Conservation (phyloP, 2,797 vertebrate species). For the Muraenolepis orangiensis region DNA sequence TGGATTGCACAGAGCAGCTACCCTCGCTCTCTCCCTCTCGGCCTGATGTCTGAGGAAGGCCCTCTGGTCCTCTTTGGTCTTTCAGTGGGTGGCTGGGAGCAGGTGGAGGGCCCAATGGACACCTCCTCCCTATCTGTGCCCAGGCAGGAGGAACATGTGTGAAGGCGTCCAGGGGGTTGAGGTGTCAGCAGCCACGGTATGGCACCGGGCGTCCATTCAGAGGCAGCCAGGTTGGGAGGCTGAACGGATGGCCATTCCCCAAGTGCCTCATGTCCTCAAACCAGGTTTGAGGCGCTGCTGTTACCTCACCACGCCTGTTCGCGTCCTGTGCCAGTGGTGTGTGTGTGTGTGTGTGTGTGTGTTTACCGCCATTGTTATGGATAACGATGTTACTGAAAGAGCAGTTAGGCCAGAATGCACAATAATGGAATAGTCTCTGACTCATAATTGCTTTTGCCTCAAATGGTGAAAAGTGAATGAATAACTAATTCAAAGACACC, state of each 20-base stretch:
- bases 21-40: not conserved
- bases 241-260: conserved; percentile 12
- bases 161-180: not conserved
- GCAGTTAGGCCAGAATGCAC: not conserved
- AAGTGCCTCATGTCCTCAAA: conserved; percentile 20
- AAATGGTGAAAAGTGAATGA: not conserved
- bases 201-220: conserved; percentile 6
- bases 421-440: not conserved
- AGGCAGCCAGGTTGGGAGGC: conserved; percentile 14
- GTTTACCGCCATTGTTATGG: too few species aligned
- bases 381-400: not conserved
- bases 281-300: too few species aligned
- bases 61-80: not conserved
- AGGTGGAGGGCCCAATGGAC: not conserved
- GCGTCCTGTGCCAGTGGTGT: too few species aligned
- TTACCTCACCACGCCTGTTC: too few species aligned
- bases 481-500: not conserved
- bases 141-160: not conserved
- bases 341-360: not conserved
- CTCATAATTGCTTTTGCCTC: not conserved
- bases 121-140: not conserved
- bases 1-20: not conserved
- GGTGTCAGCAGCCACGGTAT: not conserved
- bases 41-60: not conserved
- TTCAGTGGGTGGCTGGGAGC: not conserved